Conservation (phyloP, 1,140 invertebrate species). For the Paracyclopina nana region DNA sequence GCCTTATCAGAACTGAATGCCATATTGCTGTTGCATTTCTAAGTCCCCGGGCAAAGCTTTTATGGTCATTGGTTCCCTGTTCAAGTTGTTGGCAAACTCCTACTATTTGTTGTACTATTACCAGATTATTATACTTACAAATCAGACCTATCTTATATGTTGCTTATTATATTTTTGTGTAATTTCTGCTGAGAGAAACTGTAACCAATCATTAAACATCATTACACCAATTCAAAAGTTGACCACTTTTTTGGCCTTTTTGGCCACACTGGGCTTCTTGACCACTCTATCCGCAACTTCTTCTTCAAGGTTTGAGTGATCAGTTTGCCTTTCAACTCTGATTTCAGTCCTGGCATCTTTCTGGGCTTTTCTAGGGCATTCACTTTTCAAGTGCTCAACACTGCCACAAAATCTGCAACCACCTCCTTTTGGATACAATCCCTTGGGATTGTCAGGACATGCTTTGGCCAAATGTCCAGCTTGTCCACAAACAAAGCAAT, state of each 20-base stretch:
- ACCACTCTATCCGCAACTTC: background rate
- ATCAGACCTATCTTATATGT: too few relatives aligned
- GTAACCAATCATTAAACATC: too few relatives aligned
- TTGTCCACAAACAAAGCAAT: conserved; percentile 59
- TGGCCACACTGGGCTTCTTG: background rate
- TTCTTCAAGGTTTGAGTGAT: background rate
- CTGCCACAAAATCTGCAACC: conserved; percentile 57
- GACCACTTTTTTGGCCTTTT: background rate
- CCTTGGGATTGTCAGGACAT: conserved; percentile 59
- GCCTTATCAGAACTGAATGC: too few relatives aligned
- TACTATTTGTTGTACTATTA: too few relatives aligned
- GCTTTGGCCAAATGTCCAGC: conserved; percentile 58
- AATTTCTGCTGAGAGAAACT: too few relatives aligned
- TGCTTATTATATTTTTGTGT: too few relatives aligned
- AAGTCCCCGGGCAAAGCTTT: too few relatives aligned
- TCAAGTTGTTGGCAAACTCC: too few relatives aligned
- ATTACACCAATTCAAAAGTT: background rate
- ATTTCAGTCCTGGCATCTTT: conserved; percentile 4
- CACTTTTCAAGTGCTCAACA: conserved; percentile 60
- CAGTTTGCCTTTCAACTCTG: background rate
- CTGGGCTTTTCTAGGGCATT: conserved; percentile 39
- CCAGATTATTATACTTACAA: too few relatives aligned
- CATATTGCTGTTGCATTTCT: too few relatives aligned
- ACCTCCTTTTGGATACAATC: conserved; percentile 71
- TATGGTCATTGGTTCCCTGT: too few relatives aligned